Base-by-base conservation (phyloP, 2,113 vertebrate genomes). In the Eulacestoma nigropectus region DNA sequence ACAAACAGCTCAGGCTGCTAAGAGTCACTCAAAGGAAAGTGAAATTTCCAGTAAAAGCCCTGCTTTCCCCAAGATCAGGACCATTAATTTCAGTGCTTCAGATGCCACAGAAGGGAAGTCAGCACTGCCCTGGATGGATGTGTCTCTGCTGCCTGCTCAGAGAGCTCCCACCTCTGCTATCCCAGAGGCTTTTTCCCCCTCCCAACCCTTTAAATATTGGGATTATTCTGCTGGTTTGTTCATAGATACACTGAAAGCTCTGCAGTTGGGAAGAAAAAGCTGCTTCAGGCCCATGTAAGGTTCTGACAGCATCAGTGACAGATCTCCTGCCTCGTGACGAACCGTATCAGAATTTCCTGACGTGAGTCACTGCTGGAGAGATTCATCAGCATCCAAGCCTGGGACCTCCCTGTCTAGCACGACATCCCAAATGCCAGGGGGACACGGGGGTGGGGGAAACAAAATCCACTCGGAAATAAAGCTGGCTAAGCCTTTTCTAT, bases 401-500 rank as follows among this genome's bases (percentile, higher is more conserved):
- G 26, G 16, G 79, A 91, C 82, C 69, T 92, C 95, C 33, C 90
- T 25, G 90, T 74, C 90, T 60, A 73, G 68, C 39, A 21, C 3
- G 2, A 50, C 79, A 67, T 67, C 86, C 90, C 37, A 35, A 86
- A 83, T 2, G 13, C 73, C 86, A 77, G 3, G 0, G 15, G 35
- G 80, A 92, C 77, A 81, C 4, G 2, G 37, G 7, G 26, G 29
- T 35, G 49, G 27, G 57, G 42, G 79, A 78, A 72, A 49, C 39
- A 56, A 68, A 87, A 94, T 10, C n/a, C 9, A 39, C 77, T 26
- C 19, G 26, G 72, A n/a, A 77, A 86, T 56, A 84, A 84, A 0
- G 73, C 92, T 96, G 88, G 22, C 80, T 90, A 92, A 96, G 96
- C 64, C n/a, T 89, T 77, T 96, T 86, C 93, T 95, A 94, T 95